Percentiles rank a stretch among this genome's conserved stretches.
Conservation (phyloP, 92 coral and sea anemone species). For the Parazoanthus darwini region DNA sequence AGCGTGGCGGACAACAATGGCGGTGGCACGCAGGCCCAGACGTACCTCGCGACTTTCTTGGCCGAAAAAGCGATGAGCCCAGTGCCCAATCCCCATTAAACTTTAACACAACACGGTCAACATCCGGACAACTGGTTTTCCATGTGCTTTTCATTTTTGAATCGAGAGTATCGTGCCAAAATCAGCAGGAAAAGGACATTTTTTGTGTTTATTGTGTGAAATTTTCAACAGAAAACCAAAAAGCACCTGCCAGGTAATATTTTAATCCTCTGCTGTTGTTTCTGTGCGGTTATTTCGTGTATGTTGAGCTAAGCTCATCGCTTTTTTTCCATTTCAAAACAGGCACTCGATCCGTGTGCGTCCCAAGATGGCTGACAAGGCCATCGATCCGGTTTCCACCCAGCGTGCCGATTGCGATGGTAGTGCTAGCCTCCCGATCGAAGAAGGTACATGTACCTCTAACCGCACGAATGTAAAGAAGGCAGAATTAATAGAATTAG, state of each 20-base stretch:
- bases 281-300: not conserved
- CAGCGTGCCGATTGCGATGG: no score
- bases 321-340: conserved; percentile 22
- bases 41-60: conserved; percentile 3
- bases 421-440: no score
- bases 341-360: conserved; percentile 16
- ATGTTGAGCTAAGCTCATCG: conserved; percentile 2
- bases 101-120: not conserved
- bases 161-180: not conserved
- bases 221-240: no score
- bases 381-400: not conserved
- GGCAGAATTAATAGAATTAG: conserved; percentile 7
- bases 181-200: not conserved
- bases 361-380: conserved; percentile 3
- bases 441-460: conserved; percentile 6
- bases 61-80: conserved; percentile 14
- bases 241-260: no score
- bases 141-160: conserved; percentile 18
- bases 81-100: conserved; percentile 23
- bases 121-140: not conserved
- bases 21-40: conserved; percentile 27
- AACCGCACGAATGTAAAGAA: not conserved
- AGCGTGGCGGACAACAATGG: conserved; percentile 19
- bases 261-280: no score
- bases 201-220: conserved; percentile 15